A percentile compares a stretch with the other conserved stretches of the same genome.
phyloP scores from a whole-genome alignment of 2,113 vertebrate genomes.

The Rhinoderma darwinii region DNA sequence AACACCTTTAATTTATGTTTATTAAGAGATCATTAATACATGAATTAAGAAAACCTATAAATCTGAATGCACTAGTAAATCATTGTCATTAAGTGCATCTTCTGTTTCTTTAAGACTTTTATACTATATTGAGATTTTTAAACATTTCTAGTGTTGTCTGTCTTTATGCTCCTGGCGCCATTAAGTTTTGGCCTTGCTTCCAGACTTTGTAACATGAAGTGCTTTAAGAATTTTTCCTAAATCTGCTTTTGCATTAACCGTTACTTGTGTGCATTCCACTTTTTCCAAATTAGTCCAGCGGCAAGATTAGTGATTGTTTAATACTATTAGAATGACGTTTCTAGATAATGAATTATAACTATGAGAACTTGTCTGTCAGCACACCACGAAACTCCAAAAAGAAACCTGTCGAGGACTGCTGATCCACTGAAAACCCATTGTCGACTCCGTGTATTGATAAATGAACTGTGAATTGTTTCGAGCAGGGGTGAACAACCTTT shows the following conservation, averaged over 20 bases:
- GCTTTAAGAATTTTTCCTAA: neutral
- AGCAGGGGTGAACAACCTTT: neutral
- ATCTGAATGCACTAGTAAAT: neutral
- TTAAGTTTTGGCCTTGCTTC: neutral
- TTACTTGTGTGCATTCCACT: neutral
- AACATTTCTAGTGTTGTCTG: neutral
- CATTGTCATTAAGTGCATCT: neutral
- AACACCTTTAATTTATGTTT: neutral
- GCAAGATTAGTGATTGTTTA: neutral
- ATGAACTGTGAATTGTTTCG: neutral
- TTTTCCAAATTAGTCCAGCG: neutral
- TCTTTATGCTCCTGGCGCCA: conserved; percentile 11
- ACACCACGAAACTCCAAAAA: neutral
- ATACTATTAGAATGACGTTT: neutral
- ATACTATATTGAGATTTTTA: neutral
- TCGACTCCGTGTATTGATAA: neutral
- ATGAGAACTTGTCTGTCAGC: neutral
- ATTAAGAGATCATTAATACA: neutral
- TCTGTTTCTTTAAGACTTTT: conserved; percentile 5
- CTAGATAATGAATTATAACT: neutral
- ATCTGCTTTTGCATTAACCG: neutral
- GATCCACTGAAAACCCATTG: neutral
- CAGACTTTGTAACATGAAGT: conserved; percentile 8
- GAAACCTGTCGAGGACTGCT: neutral
- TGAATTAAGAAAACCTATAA: neutral